These are phyloP conservation scores for Saccostrea cuccullata DNA, from an alignment of 1,140 invertebrate genomes.

Conservation along the genomic window DNA sequence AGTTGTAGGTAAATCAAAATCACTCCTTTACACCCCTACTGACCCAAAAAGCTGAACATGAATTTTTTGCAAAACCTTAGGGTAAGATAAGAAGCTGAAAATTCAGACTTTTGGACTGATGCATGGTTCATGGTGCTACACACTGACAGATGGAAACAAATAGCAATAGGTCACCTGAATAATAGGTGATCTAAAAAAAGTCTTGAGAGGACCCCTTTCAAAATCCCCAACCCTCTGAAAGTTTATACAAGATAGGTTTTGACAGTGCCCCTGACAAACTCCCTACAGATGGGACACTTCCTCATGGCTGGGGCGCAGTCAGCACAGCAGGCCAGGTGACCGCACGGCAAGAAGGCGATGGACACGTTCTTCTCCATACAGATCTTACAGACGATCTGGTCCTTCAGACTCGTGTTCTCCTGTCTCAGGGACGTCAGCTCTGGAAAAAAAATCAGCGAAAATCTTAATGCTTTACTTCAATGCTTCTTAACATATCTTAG, in stretches of 20 bases:
- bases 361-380: constrained; percentile 93
- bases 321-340: constrained; percentile 90
- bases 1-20: too few relatives aligned
- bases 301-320: constrained; percentile 88
- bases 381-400: constrained; percentile 93
- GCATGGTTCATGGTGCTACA: too few relatives aligned
- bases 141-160: too few relatives aligned
- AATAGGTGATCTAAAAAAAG: too few relatives aligned
- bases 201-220: not conserved
- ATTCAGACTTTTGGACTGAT: too few relatives aligned
- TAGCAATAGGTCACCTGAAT: too few relatives aligned
- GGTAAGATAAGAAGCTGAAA: too few relatives aligned
- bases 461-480: not conserved
- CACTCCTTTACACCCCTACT: too few relatives aligned
- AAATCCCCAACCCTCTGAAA: too few relatives aligned
- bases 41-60: too few relatives aligned
- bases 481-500: too few relatives aligned
- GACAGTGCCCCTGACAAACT: constrained; percentile 70
- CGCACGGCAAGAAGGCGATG: constrained; percentile 93
- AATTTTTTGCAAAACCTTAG: too few relatives aligned
- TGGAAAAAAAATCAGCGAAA: not conserved
- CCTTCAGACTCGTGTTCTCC: constrained; percentile 82
- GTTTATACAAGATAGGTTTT: constrained; percentile 66
- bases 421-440: constrained; percentile 51
- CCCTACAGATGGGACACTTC: constrained; percentile 90